These are phyloP conservation scores for Phaonia tiefii DNA, from an alignment of 2,888 invertebrate genomes.

Conservation along the genomic window DNA sequence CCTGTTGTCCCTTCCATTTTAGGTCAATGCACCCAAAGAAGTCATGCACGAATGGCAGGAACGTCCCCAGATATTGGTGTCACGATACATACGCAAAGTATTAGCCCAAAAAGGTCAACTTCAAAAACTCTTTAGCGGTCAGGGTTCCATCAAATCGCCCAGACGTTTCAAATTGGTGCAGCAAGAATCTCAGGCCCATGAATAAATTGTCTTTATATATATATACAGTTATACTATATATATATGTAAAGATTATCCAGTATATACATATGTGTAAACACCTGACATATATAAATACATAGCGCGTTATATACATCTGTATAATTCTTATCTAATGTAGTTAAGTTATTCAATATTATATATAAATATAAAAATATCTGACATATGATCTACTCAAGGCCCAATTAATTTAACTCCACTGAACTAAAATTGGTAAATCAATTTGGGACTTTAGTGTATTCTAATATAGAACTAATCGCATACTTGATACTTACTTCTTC, in stretches of 20 bases:
- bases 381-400: too few species aligned
- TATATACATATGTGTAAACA: background rate
- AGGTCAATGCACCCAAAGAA: constrained; percentile 93
- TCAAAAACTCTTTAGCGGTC: constrained; percentile 86
- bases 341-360: constrained; percentile 55
- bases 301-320: constrained; percentile 21
- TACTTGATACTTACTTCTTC: too few species aligned
- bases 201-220: constrained; percentile 82
- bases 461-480: too few species aligned
- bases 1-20: constrained; percentile 9
- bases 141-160: constrained; percentile 92
- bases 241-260: constrained; percentile 32
- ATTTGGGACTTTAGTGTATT: too few species aligned
- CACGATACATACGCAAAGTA: constrained; percentile 90
- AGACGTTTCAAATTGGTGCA: constrained; percentile 93
- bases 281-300: constrained; percentile 10
- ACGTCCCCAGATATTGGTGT: constrained; percentile 91
- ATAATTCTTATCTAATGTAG: constrained; percentile 45
- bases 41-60: constrained; percentile 95
- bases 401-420: too few species aligned
- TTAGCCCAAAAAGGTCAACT: constrained; percentile 90
- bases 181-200: constrained; percentile 94
- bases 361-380: too few species aligned
- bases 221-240: constrained; percentile 32
- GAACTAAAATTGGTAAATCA: too few species aligned